Percentiles rank a stretch among this genome's conserved stretches.
phyloP scores from a whole-genome alignment of 2,888 invertebrate genomes.

The Acrobasis suavella region DNA sequence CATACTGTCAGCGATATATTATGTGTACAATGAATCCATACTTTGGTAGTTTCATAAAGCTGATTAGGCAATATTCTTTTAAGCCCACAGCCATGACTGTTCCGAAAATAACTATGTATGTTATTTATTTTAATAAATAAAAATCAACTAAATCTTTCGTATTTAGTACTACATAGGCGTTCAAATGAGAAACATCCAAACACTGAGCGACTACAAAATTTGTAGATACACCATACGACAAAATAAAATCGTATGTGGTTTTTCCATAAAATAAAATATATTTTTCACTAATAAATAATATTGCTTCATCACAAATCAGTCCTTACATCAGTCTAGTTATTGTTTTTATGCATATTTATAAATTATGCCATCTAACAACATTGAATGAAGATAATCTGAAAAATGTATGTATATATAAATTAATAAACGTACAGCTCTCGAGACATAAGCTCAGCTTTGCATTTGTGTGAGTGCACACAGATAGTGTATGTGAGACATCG shows the following conservation, averaged over 20 bases:
- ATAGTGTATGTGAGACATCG: too few species aligned
- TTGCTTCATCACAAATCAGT: conserved; percentile 78
- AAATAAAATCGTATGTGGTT: conserved; percentile 33
- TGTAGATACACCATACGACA: conserved; percentile 28
- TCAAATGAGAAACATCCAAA: conserved; percentile 8
- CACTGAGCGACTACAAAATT: conserved; percentile 3
- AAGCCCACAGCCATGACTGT: background rate
- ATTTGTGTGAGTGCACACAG: too few species aligned
- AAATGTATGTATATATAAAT: too few species aligned
- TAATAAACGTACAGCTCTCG: too few species aligned
- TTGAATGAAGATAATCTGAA: background rate
- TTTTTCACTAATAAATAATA: conserved; percentile 75
- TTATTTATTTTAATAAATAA: background rate
- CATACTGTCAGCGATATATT: conserved; percentile 6
- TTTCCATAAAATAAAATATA: conserved; percentile 47
- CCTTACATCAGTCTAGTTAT: conserved; percentile 74
- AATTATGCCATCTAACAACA: conserved; percentile 21
- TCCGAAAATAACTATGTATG: background rate
- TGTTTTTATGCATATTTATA: conserved; percentile 42
- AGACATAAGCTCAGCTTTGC: too few species aligned
- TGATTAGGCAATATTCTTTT: conserved; percentile 13
- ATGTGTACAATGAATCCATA: conserved; percentile 6
- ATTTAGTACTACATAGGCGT: background rate
- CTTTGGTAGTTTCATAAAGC: conserved; percentile 6
- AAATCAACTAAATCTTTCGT: background rate